Conservation (phyloP, 2,797 vertebrate species). For the Cossypha caffra region DNA sequence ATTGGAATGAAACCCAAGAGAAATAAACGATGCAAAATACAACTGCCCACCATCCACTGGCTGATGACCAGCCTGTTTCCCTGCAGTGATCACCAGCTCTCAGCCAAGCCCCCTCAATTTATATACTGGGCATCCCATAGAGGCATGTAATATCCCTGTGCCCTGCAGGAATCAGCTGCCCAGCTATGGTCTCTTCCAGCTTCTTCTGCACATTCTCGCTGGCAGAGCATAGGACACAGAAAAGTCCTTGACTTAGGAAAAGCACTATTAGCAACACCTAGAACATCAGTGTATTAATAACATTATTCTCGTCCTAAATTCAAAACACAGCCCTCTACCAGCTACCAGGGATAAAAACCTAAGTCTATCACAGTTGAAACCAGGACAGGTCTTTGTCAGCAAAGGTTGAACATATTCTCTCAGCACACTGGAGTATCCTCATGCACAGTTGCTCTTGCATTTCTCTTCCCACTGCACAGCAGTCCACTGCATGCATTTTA, state of each 20-base stretch:
- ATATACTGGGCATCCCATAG: neutral
- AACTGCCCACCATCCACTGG: neutral
- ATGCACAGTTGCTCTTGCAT: neutral
- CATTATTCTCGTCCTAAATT: neutral
- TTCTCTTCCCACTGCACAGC: neutral
- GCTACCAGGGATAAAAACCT: neutral
- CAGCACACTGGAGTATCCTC: neutral
- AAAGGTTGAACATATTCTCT: neutral
- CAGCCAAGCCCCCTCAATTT: neutral
- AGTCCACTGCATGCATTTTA: neutral
- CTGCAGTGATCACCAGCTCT: neutral
- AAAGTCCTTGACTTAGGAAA: neutral
- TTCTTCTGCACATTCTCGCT: neutral
- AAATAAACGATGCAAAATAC: neutral
- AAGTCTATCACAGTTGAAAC: neutral
- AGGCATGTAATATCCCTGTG: neutral
- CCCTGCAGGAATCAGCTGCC: neutral
- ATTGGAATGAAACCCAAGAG: neutral
- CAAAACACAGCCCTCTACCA: neutral
- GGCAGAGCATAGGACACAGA: neutral
- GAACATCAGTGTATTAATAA: neutral
- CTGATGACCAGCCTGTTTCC: accelerated
- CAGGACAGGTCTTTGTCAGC: neutral
- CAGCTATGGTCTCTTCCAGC: neutral
- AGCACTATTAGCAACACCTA: neutral